Conservation (phyloP, 2,797 vertebrate genomes). For the Poecilia wingei region DNA sequence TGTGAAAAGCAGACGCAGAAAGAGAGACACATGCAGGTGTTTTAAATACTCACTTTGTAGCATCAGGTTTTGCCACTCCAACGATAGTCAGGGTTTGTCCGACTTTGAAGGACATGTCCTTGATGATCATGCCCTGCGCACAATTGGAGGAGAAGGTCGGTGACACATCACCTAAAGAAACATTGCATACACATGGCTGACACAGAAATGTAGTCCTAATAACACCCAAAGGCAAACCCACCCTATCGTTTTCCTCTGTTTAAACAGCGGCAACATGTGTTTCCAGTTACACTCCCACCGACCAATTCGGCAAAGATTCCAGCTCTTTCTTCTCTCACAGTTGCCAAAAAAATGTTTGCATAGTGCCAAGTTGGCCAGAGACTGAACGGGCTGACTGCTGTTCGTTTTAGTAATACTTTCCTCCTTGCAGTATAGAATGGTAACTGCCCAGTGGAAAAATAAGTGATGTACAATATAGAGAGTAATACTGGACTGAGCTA, state of each 20-base stretch:
- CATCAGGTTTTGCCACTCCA: conserved; percentile 66
- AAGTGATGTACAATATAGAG: conserved; percentile 24
- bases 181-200: conserved; percentile 9
- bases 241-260: conserved; percentile 14
- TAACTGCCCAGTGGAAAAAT: conserved; percentile 17
- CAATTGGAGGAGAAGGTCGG: background rate
- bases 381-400: conserved; percentile 17
- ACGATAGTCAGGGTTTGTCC: conserved; percentile 79
- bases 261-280: conserved; percentile 63
- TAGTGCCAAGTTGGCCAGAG: conserved; percentile 41
- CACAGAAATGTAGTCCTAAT: background rate
- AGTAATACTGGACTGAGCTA: conserved; percentile 54
- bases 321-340: conserved; percentile 14
- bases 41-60: conserved; percentile 68
- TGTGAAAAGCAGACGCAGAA: background rate
- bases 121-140: conserved; percentile 69
- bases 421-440: conserved; percentile 14
- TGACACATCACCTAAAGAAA: background rate
- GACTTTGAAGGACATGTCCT: conserved; percentile 83
- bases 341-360: conserved; percentile 31
- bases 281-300: conserved; percentile 56
- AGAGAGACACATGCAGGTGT: background rate
- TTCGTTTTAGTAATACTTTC: conserved; percentile 68
- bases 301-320: conserved; percentile 36
- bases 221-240: conserved; percentile 12